A percentile compares a stretch with the other conserved stretches of the same genome.
phyloP scores from a whole-genome alignment of 2,797 vertebrate genomes.

The Lacerta agilis region DNA sequence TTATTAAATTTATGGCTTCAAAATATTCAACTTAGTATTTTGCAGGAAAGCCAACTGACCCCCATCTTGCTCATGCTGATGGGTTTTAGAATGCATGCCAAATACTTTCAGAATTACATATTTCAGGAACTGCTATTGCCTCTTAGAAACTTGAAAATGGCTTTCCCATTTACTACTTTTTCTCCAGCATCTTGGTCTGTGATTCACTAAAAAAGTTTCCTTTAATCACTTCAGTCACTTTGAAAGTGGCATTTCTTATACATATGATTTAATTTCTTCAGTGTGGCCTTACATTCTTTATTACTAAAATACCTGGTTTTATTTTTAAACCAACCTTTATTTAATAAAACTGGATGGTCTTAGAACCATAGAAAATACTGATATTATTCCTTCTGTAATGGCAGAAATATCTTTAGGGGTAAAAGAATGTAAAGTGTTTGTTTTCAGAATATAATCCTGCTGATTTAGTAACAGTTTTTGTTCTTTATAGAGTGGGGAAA shows the following conservation, averaged over 20 bases:
- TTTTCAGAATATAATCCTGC: conserved; percentile 27
- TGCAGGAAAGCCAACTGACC: conserved; percentile 70
- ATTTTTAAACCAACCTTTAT: not conserved
- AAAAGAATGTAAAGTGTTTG: not conserved
- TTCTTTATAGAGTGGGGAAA: conserved; percentile 46
- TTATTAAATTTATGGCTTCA: conserved; percentile 69
- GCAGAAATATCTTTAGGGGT: conserved; percentile 39
- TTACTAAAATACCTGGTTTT: not conserved
- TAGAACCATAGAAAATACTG: conserved; percentile 19
- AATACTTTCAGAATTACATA: conserved; percentile 71
- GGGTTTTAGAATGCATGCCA: conserved; percentile 68
- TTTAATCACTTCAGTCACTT: conserved; percentile 9
- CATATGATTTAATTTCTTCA: conserved; percentile 23
- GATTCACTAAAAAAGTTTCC: conserved; percentile 18
- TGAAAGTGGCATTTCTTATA: conserved; percentile 26
- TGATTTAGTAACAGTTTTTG: conserved; percentile 49
- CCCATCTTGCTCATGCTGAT: conserved; percentile 61
- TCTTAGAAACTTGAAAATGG: conserved; percentile 65
- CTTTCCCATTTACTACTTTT: conserved; percentile 55
- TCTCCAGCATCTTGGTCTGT: conserved; percentile 51
- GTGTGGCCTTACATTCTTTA: conserved; percentile 34
- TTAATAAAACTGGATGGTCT: not conserved
- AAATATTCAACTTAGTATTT: conserved; percentile 67
- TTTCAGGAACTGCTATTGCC: conserved; percentile 63
- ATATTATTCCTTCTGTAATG: conserved; percentile 43